Percentiles rank a stretch among this genome's conserved stretches.
Evolutionary conservation across 2,113 vertebrate genomes (phyloP).

Genomic region (Elanus axillaris): DNA sequence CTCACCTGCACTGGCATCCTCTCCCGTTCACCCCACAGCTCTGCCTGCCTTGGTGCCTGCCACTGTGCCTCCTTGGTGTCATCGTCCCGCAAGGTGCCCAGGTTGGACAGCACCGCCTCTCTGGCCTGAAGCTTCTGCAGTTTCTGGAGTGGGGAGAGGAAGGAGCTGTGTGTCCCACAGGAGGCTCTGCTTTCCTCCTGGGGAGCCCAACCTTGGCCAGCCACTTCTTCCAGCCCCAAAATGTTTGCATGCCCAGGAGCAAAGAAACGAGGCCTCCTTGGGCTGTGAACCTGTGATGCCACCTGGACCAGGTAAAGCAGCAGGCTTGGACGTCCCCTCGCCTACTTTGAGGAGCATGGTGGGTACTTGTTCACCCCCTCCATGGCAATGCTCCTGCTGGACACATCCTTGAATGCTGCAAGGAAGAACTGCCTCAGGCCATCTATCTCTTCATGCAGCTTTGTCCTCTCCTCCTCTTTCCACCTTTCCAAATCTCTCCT

Average conservation of each 20-base stretch:
- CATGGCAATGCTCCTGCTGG: slow-evolving; percentile 60
- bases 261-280: no score
- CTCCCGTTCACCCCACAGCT: slow-evolving; percentile 27
- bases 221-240: neutral
- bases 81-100: slow-evolving; percentile 43
- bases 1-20: slow-evolving; percentile 64
- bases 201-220: neutral
- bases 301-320: neutral
- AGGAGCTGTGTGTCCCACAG: neutral
- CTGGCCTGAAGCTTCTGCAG: slow-evolving; percentile 59
- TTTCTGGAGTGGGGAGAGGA: slow-evolving; percentile 49
- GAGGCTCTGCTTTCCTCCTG: neutral
- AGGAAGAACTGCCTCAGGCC: slow-evolving; percentile 65
- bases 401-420: slow-evolving; percentile 56
- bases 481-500: slow-evolving; percentile 68
- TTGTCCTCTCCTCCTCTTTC: slow-evolving; percentile 73
- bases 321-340: neutral
- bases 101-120: neutral
- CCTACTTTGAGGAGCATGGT: neutral
- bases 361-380: slow-evolving; percentile 62
- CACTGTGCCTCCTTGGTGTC: neutral
- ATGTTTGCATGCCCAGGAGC: fast-evolving
- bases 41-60: neutral
- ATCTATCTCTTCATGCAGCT: slow-evolving; percentile 60
- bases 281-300: neutral